Conservation (phyloP, 1,140 invertebrate genomes). For the Drosophila pectinifera region DNA sequence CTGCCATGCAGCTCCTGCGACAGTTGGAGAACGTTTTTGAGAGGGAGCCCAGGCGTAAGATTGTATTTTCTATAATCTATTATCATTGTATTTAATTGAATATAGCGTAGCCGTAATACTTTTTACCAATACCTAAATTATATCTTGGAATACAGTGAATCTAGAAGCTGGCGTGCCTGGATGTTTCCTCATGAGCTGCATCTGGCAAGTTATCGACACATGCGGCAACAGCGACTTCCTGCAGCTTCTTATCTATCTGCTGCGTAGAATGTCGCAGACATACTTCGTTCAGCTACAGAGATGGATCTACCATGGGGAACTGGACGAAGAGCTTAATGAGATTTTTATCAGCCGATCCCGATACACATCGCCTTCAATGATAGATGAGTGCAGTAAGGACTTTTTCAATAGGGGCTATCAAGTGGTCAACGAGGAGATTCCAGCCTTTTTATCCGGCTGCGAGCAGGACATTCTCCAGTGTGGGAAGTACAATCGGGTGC, state of each 20-base stretch:
- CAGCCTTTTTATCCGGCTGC: conserved; percentile 69
- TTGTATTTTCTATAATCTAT: not conserved
- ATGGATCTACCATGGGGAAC: conserved; percentile 72
- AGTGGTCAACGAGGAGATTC: conserved; percentile 56
- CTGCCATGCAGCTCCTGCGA: conserved; percentile 38
- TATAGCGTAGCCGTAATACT: no score
- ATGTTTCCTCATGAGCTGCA: conserved; percentile 60
- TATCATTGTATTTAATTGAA: no score
- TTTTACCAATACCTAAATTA: no score
- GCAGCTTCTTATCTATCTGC: conserved; percentile 64
- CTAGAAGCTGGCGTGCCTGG: conserved; percentile 31
- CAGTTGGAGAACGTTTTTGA: conserved; percentile 50
- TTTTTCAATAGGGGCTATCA: conserved; percentile 77
- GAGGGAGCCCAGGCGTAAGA: conserved; percentile 42
- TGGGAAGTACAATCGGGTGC: conserved; percentile 79
- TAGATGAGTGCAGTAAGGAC: conserved; percentile 65
- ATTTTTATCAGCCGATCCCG: conserved; percentile 58
- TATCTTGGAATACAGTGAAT: conserved; percentile 31
- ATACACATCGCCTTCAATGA: conserved; percentile 6
- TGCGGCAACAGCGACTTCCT: conserved; percentile 58
- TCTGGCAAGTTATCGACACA: conserved; percentile 64
- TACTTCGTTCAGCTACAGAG: conserved; percentile 73
- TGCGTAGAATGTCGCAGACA: conserved; percentile 66
- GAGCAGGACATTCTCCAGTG: conserved; percentile 75
- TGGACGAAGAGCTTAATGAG: conserved; percentile 75